Conservation (phyloP, 2,113 vertebrate species). For the Psammodynastes pulverulentus region DNA sequence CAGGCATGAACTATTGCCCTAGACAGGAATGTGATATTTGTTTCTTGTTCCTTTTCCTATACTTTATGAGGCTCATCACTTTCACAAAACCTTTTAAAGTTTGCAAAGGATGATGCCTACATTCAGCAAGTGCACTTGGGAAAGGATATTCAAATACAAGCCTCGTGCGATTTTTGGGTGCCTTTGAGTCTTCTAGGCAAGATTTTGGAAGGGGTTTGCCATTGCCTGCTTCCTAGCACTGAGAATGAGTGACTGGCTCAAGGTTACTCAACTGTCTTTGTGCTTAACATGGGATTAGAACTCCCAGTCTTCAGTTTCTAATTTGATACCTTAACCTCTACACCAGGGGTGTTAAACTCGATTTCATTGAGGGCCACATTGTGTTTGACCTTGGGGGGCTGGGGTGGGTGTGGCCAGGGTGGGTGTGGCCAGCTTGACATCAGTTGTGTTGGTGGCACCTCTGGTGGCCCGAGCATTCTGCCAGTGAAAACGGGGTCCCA, state of each 20-base stretch:
- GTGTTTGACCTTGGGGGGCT: too few relatives aligned
- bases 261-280: not conserved
- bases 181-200: not conserved
- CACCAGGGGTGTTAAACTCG: not conserved
- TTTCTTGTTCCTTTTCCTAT: not conserved
- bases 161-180: not conserved
- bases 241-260: not conserved
- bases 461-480: too few relatives aligned
- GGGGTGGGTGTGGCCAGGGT: too few relatives aligned
- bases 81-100: not conserved
- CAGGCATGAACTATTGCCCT: not conserved
- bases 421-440: too few relatives aligned
- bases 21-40: not conserved
- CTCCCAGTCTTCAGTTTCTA: not conserved
- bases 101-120: not conserved
- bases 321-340: not conserved
- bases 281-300: not conserved
- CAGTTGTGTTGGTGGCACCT: too few relatives aligned
- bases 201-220: not conserved
- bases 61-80: not conserved
- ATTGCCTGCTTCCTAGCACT: not conserved
- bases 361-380: too few relatives aligned
- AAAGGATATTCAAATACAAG: not conserved
- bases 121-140: not conserved
- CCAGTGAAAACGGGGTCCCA: too few relatives aligned